Conservation (phyloP, 2,797 vertebrate genomes). For the Nyctibius grandis region DNA sequence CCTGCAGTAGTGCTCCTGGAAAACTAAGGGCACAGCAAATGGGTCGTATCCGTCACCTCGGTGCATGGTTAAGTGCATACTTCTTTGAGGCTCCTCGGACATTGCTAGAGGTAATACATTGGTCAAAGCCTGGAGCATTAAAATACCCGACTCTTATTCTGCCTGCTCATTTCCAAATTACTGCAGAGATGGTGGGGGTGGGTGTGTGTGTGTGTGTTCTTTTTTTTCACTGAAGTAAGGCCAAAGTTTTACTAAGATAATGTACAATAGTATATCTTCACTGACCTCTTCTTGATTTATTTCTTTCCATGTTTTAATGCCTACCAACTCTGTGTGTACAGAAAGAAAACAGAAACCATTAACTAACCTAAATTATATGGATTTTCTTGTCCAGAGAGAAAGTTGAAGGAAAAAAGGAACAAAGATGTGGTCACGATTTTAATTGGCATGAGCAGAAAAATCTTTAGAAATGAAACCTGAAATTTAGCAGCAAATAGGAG, state of each 20-base stretch:
- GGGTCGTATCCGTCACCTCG: rapidly evolving
- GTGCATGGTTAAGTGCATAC: rapidly evolving
- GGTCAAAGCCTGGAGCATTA: neutral
- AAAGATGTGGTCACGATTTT: neutral
- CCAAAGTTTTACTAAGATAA: neutral
- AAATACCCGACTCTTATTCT: neutral
- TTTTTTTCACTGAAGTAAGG: neutral
- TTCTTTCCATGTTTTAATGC: neutral
- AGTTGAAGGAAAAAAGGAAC: neutral
- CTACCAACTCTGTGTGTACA: neutral
- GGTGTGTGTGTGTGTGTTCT: no score
- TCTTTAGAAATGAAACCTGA: neutral
- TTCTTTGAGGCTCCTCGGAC: neutral
- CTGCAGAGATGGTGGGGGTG: neutral
- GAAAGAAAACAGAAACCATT: neutral
- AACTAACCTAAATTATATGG: neutral
- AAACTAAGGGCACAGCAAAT: neutral
- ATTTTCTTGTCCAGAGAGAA: neutral
- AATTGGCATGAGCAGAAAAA: neutral
- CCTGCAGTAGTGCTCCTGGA: neutral
- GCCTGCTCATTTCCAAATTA: neutral
- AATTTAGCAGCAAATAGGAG: neutral
- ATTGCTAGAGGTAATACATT: neutral
- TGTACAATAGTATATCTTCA: neutral
- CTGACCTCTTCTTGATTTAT: neutral